phyloP scores from a whole-genome alignment of 1,140 invertebrate species.

The Periplaneta americana region DNA sequence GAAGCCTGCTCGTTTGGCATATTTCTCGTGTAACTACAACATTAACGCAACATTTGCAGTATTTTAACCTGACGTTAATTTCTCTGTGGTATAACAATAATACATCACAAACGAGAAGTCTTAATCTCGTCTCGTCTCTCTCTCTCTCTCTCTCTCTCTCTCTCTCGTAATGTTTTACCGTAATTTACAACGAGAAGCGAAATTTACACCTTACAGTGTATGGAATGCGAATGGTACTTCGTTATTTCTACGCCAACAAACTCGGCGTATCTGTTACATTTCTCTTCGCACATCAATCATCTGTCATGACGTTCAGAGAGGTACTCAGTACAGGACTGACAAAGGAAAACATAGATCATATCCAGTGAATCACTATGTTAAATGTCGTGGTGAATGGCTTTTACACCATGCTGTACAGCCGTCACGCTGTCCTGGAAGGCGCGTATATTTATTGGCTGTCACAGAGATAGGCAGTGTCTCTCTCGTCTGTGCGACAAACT shows the following conservation, averaged over 20 bases:
- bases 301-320: not conserved
- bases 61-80: not conserved
- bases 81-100: not conserved
- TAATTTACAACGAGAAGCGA: not conserved
- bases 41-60: not conserved
- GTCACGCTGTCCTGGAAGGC: not conserved
- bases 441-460: not conserved
- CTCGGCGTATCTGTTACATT: not conserved
- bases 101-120: too few species aligned
- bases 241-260: not conserved
- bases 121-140: too few species aligned
- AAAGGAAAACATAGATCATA: not conserved
- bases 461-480: not conserved
- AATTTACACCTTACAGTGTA: not conserved
- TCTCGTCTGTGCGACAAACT: not conserved
- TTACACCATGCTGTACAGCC: not conserved
- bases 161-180: not conserved
- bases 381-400: not conserved
- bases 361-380: not conserved
- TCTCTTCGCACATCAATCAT: not conserved
- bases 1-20: too few species aligned
- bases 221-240: not conserved
- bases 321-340: not conserved
- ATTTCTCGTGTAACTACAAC: too few species aligned
- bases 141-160: too few species aligned